phyloP scores from a whole-genome alignment of 1,140 invertebrate genomes.

The Mylabris phalerata region DNA sequence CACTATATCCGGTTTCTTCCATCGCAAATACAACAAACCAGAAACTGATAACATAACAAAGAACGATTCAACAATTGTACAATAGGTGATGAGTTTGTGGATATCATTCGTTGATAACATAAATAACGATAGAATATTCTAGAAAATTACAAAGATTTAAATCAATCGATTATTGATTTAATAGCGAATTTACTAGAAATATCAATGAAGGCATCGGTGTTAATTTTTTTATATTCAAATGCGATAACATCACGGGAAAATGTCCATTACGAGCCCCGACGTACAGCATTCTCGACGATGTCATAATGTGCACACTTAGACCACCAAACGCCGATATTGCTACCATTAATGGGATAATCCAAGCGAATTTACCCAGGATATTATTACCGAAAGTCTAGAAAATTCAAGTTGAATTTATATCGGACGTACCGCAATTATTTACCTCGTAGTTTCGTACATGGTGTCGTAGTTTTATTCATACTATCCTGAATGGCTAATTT shows the following conservation, averaged over 20 bases:
- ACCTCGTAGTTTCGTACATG: too few relatives aligned
- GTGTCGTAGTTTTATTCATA: too few relatives aligned
- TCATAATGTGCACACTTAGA: conserved; percentile 83
- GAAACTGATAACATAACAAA: conserved; percentile 86
- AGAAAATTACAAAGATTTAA: conserved; percentile 38
- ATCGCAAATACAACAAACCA: conserved; percentile 77
- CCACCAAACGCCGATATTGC: conserved; percentile 81
- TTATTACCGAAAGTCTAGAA: conserved; percentile 74
- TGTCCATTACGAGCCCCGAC: conserved; percentile 87
- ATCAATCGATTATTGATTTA: background rate
- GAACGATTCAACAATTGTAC: conserved; percentile 86
- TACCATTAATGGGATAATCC: conserved; percentile 79
- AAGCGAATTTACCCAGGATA: conserved; percentile 62
- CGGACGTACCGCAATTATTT: too few relatives aligned
- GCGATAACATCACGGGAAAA: conserved; percentile 74
- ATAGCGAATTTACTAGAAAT: conserved; percentile 61
- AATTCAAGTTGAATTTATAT: background rate
- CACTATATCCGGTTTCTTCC: conserved; percentile 69
- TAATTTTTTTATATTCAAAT: conserved; percentile 73
- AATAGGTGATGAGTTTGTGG: conserved; percentile 87
- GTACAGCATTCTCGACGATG: conserved; percentile 84
- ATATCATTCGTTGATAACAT: conserved; percentile 84
- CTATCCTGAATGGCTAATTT: too few relatives aligned
- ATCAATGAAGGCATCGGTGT: conserved; percentile 81
- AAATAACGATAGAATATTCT: conserved; percentile 74